These are phyloP conservation scores for Chiroxiphia lanceolata DNA, from an alignment of 2,797 vertebrate genomes.

Conservation along the genomic window DNA sequence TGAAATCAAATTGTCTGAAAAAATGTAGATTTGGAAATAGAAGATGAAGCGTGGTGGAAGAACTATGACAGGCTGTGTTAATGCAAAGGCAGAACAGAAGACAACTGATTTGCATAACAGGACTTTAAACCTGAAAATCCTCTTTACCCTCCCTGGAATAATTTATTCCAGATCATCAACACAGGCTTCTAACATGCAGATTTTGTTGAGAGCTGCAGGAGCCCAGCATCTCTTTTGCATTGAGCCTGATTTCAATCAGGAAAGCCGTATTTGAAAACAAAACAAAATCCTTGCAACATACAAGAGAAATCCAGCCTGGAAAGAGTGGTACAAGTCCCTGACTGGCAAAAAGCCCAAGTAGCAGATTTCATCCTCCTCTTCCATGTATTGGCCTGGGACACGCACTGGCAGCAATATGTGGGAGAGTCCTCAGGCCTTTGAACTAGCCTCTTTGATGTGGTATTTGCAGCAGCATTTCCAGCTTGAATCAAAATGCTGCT, in stretches of 20 bases:
- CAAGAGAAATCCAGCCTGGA: background rate
- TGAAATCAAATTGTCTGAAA: slow-evolving; percentile 64
- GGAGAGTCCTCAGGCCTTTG: background rate
- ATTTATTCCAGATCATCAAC: slow-evolving; percentile 27
- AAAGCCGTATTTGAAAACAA: slow-evolving; percentile 13
- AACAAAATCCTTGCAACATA: background rate
- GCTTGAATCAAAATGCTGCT: background rate
- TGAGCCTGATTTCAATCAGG: background rate
- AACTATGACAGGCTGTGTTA: slow-evolving; percentile 17
- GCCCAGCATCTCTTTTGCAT: background rate
- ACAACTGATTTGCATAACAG: slow-evolving; percentile 56
- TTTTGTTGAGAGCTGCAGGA: background rate
- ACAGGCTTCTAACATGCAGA: slow-evolving; percentile 1
- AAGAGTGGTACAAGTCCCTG: rapidly evolving
- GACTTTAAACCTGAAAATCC: slow-evolving; percentile 55
- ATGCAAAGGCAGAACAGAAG: slow-evolving; percentile 43
- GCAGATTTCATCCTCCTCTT: background rate
- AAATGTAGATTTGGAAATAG: slow-evolving; percentile 55
- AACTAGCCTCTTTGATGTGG: background rate
- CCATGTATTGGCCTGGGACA: background rate
- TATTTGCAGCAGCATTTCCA: background rate
- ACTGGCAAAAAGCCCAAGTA: background rate
- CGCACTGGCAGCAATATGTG: background rate
- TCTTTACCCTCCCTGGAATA: slow-evolving; percentile 48
- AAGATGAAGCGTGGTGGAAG: background rate